Base-by-base conservation (phyloP, 2,113 vertebrate species). In the Eidolon helvum region DNA sequence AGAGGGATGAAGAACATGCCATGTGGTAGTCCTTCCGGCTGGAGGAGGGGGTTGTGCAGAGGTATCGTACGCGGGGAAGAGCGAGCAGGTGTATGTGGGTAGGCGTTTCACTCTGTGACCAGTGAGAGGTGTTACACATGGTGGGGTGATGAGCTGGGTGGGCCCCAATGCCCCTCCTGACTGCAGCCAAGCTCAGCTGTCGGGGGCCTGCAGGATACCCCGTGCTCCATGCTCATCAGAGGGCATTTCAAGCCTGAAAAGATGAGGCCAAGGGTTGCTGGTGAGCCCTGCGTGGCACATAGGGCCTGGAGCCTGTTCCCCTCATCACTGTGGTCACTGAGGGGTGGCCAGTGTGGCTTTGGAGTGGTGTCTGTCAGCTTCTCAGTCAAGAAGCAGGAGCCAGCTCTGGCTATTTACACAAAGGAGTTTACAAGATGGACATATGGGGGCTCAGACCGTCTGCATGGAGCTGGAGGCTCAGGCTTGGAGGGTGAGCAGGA, bases 201-300 rank as follows among this genome's bases (percentile, higher is more conserved):
- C 40, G 26, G 22, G 28, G 63, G 4, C 24, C 78, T 75, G 14
- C 26, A 38, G 61, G 84, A 40, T n/a, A 2, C 10, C 35, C 15
- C 10, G 15, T 0, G 21, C 22, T 61, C 12, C 12, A 53, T 12
- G 18, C 18, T 48, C n/a, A 8, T 16, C 7, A 4, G 43, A 83
- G 21, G 45, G 35, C 22, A 33, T 19, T 74, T 53, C 19, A 61
- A 71, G 48, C 10, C n/a, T 33, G 21, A 45, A 74, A 72, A 28
- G 63, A 28, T 8, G 40, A 59, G 26, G 53, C 38, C 35, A 5
- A 30, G 82, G 43, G 59, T 14, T 2, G 22, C 50, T 26, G 4
- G 35, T 24, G 4, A 35, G 35, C 9, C 15, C 30, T 3, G 10
- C 35, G 35, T 24, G 82, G 18, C 26, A 50, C 0, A 0, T 4